phyloP scores from a whole-genome alignment of 2,797 vertebrate species.

The Catharus ustulatus region DNA sequence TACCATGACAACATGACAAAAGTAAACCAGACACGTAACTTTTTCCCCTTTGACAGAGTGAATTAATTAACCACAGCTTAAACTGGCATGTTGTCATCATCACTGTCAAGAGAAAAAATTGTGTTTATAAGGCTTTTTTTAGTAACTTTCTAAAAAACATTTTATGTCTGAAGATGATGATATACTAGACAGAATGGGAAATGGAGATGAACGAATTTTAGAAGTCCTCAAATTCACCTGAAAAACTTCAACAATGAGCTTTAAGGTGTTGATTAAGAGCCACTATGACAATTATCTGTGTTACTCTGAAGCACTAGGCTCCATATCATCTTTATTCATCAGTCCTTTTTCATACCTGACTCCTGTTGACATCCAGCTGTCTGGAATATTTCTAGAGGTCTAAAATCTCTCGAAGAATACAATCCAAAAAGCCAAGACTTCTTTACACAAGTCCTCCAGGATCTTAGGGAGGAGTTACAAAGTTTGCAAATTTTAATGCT shows the following conservation, averaged over 20 bases:
- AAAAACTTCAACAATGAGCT: background rate
- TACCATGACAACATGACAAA: background rate
- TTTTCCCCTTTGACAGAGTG: background rate
- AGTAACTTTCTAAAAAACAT: background rate
- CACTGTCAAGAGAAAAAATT: background rate
- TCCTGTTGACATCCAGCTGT: background rate
- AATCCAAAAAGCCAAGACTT: background rate
- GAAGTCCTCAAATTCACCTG: background rate
- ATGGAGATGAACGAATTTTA: background rate
- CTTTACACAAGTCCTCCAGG: background rate
- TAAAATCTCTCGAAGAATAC: background rate
- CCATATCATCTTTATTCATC: background rate
- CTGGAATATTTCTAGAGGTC: background rate
- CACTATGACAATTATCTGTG: background rate
- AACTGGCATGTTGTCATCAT: background rate
- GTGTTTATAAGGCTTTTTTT: background rate
- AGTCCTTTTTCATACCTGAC: background rate
- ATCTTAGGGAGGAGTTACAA: background rate
- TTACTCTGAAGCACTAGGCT: background rate
- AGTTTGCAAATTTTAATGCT: background rate
- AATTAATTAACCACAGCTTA: background rate
- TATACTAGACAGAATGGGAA: background rate
- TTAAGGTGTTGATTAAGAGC: background rate
- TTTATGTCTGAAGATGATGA: background rate
- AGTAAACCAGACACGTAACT: background rate